Evolutionary conservation across 2,888 invertebrate genomes (phyloP).

Genomic region (Galerucella calmariensis): DNA sequence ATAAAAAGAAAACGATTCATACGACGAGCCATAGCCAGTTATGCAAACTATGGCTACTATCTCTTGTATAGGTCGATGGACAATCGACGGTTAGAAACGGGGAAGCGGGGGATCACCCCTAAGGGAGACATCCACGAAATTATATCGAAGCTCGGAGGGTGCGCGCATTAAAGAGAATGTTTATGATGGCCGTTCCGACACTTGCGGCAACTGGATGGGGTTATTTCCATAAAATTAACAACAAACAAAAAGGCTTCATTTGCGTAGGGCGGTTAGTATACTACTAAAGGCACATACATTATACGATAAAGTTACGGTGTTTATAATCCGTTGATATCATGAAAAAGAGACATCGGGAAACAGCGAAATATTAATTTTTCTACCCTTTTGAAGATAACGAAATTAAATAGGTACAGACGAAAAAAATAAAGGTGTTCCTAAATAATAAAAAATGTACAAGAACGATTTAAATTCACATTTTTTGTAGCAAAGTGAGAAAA

Average conservation of each 20-base stretch:
- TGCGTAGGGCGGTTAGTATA: slow-evolving; percentile 36
- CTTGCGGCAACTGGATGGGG: slow-evolving; percentile 61
- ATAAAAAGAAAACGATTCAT: slow-evolving; percentile 62
- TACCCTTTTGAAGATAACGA: neutral
- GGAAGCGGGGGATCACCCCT: slow-evolving; percentile 53
- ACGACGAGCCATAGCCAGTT: slow-evolving; percentile 61
- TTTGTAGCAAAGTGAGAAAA: no score
- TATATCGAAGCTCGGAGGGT: slow-evolving; percentile 58
- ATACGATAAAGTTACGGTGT: neutral
- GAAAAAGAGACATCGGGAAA: neutral
- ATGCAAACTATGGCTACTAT: slow-evolving; percentile 64
- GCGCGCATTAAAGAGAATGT: slow-evolving; percentile 59
- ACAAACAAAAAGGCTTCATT: slow-evolving; percentile 58
- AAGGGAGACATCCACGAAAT: slow-evolving; percentile 61
- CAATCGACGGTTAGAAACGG: slow-evolving; percentile 61
- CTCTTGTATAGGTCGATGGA: slow-evolving; percentile 62
- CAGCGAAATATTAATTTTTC: neutral
- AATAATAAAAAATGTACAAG: no score
- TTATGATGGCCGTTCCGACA: slow-evolving; percentile 60
- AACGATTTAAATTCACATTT: no score
- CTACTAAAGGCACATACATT: slow-evolving; percentile 25
- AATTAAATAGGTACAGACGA: neutral
- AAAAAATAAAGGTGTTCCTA: no score
- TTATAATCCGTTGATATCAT: slow-evolving; percentile 7
- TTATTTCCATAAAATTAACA: slow-evolving; percentile 63